Base-by-base conservation (phyloP, 2,888 invertebrate genomes). In the Drosophila nigricruria region DNA sequence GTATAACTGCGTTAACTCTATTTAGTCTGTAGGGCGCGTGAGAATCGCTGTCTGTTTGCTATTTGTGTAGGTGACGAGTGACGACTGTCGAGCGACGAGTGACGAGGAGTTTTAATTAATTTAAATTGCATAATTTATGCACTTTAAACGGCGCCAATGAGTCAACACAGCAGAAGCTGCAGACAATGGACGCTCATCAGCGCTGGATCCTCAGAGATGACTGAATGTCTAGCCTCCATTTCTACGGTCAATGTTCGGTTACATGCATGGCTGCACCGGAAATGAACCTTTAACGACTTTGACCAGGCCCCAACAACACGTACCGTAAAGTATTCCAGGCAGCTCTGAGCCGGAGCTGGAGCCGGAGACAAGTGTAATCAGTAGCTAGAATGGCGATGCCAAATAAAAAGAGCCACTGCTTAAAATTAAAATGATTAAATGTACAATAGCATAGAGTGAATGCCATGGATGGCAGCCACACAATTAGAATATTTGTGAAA, bases 211-310 rank as follows among this genome's bases (percentile, higher is more conserved):
- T 25, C 42, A 32, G 50, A 60, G 50, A 60, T 73, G 56, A 63
- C 54, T 52, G 45, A 63, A 47, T 42, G 52, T 60, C 56, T 70
- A 38, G 68, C 69, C 65, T 20, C 59, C 68, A 60, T 61, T 62
- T 71, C 70, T 64, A 72, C 59, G 82, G 80, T 77, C 84, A 84
- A 77, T 81, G 81, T 59, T 81, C 78, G 87, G 72, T 73, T 73
- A 71, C 78, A 90, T 77, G 80, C 79, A 79, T 89, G 89, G 70
- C 89, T 90, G 87, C 76, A 67, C 84, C 87, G 89, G 89, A 89
- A 88, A 90, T 86, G 80, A 81, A 79, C 81, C 87, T 82, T 90
- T 88, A 90, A 90, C 84, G 87, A 90, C 84, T 84, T 76, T 81
- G 73, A 74, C 71, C 67, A 61, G 67, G 53, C 60, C 40, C 61